These are phyloP conservation scores for Scomber japonicus DNA, from an alignment of 2,113 vertebrate species.

Conservation along the genomic window DNA sequence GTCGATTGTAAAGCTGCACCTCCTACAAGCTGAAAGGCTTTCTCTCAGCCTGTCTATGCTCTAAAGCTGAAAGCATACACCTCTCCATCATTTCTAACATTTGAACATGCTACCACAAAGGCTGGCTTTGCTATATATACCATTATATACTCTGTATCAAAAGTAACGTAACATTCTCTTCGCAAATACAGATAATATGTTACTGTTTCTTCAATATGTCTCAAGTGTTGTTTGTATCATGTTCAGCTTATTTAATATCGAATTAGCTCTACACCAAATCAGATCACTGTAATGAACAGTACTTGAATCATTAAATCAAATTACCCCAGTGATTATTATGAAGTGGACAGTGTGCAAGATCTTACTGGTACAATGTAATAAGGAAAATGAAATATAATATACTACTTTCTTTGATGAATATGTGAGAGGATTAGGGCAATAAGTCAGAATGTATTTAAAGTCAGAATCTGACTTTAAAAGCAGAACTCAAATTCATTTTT, in stretches of 20 bases:
- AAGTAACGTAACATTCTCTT: not conserved
- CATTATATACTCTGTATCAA: not conserved
- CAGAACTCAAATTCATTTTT: too few species aligned
- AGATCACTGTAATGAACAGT: not conserved
- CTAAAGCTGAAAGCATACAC: not conserved
- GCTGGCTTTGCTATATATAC: not conserved
- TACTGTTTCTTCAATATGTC: too few species aligned
- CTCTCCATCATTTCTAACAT: not conserved
- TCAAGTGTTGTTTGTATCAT: not conserved
- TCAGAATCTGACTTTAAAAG: too few species aligned
- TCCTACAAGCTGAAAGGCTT: slow-evolving; percentile 37
- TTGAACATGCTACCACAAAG: not conserved
- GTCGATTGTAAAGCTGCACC: slow-evolving; percentile 44
- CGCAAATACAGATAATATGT: too few species aligned
- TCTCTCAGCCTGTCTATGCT: slow-evolving; percentile 4
- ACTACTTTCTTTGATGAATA: too few species aligned
- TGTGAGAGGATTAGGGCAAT: too few species aligned
- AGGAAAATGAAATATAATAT: too few species aligned
- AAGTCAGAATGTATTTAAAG: too few species aligned
- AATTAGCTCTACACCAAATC: not conserved
- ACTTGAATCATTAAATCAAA: not conserved
- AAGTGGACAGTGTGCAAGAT: too few species aligned
- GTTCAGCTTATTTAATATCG: not conserved
- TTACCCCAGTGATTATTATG: too few species aligned
- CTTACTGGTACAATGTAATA: too few species aligned